Base-by-base conservation (phyloP, 2,797 vertebrate species). In the Psittacula derbiana region DNA sequence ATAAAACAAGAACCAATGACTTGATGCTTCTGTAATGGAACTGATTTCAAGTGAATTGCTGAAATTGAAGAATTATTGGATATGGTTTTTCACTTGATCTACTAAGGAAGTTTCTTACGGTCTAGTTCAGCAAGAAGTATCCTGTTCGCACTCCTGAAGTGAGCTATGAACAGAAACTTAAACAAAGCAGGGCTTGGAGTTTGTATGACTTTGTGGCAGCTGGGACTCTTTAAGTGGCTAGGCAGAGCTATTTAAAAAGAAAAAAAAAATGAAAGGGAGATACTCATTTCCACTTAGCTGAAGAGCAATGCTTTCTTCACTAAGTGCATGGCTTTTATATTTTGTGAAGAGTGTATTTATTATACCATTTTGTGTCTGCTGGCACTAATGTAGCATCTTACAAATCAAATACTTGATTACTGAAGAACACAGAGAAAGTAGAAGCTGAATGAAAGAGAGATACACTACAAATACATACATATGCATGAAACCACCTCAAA, bases 1-100 rank as follows among this genome's bases (percentile, higher is more conserved):
- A 64, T 97, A 85, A 97, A 96, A 84, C 94, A 95, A 67, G 93
- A 96, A 71, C 97, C 89, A 24, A 93, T 92, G 81, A 95, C 91
- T 80, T 96, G 86, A 97, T 88, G 40, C 43, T 79, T 89, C 84
- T 94, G 70, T 92, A 67, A 78, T 44, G 55, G 47, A 92, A 67
- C 30, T 60, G 52, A 46, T 80, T 76, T 76, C 74, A 64, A 50
- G 81, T 74, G 0, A 83, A 60, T 82, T 81, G 55, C 52, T 86
- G 81, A 88, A 92, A 81, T 53, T 25, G 50, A 70, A 92, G 75
- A 76, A 58, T 33, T 38, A 86, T 1, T 33, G 52, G 27, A 58
- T 88, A 65, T 86, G 38, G 4, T 80, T 91, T 87, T 93, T 90
- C 31, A 71, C 24, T 84, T 93, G 43, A 17, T 90, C 55, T 81